phyloP scores from a whole-genome alignment of 2,113 vertebrate genomes.

The Ahaetulla prasina region DNA sequence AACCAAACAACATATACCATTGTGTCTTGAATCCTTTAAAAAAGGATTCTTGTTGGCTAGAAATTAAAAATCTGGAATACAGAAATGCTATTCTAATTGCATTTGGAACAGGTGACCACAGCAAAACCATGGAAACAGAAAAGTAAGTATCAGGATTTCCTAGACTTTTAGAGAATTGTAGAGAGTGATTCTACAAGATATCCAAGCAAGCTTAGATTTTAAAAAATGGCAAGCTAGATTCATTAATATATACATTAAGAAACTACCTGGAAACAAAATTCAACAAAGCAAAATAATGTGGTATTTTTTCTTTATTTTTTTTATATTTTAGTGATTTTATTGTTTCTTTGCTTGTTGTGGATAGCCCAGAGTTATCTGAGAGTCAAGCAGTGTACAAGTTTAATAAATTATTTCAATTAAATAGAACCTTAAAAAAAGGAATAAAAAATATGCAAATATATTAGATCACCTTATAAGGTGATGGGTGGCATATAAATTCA shows the following conservation, averaged over 20 bases:
- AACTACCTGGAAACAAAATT: not conserved
- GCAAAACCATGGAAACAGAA: conserved; percentile 59
- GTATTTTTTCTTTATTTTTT: not conserved
- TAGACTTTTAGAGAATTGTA: conserved; percentile 29
- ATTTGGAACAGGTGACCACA: conserved; percentile 56
- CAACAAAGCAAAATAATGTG: not conserved
- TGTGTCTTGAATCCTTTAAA: conserved; percentile 49
- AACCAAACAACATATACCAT: conserved; percentile 41
- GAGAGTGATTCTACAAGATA: conserved; percentile 30
- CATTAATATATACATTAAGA: not conserved
- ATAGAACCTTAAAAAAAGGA: not conserved
- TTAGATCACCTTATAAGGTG: not conserved
- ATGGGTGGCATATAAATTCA: not conserved
- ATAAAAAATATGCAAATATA: not conserved
- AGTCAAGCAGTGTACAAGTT: not conserved
- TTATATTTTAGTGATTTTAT: not conserved
- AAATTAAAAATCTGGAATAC: conserved; percentile 44
- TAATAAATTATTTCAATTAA: not conserved
- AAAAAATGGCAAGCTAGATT: not conserved
- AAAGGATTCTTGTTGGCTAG: conserved; percentile 47
- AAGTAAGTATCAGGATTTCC: conserved; percentile 38
- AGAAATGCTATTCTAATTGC: conserved; percentile 41
- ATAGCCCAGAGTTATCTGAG: not conserved
- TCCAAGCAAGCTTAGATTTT: not conserved
- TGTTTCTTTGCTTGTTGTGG: not conserved